Evolutionary conservation across 2,888 invertebrate species (phyloP).

Genomic region (Pyrrhosoma nymphula): DNA sequence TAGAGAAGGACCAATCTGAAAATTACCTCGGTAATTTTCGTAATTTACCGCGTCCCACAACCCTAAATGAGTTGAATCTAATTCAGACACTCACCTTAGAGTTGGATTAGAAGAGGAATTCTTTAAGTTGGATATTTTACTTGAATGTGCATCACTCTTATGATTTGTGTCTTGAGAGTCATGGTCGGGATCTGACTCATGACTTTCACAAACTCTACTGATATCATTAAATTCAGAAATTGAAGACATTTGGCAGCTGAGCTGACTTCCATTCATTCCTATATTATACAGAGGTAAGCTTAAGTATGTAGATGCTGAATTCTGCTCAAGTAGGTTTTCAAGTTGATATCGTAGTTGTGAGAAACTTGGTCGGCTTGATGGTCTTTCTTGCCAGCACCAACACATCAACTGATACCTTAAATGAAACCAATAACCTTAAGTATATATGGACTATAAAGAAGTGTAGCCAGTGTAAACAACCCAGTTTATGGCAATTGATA

Average conservation of each 20-base stretch:
- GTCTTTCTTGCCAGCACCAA: constrained; percentile 86
- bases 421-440: constrained; percentile 68
- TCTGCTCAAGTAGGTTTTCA: constrained; percentile 78
- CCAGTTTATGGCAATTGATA: too few relatives aligned
- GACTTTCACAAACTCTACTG: background rate
- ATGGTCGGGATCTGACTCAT: background rate
- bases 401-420: constrained; percentile 88
- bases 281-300: background rate
- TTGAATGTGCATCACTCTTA: background rate
- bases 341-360: constrained; percentile 80
- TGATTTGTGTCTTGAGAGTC: background rate
- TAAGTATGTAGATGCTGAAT: constrained; percentile 59
- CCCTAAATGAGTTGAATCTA: too few relatives aligned
- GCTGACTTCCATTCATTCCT: background rate
- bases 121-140: background rate
- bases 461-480: too few relatives aligned
- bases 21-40: too few relatives aligned
- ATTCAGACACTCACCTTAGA: background rate
- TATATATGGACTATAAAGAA: background rate
- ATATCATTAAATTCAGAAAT: background rate
- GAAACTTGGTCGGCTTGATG: constrained; percentile 87
- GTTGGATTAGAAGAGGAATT: background rate
- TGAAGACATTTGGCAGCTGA: background rate
- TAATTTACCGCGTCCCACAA: too few relatives aligned
- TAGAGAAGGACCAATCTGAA: too few relatives aligned